These are phyloP conservation scores for Zingel zingel DNA, from an alignment of 2,113 vertebrate genomes.

Conservation along the genomic window DNA sequence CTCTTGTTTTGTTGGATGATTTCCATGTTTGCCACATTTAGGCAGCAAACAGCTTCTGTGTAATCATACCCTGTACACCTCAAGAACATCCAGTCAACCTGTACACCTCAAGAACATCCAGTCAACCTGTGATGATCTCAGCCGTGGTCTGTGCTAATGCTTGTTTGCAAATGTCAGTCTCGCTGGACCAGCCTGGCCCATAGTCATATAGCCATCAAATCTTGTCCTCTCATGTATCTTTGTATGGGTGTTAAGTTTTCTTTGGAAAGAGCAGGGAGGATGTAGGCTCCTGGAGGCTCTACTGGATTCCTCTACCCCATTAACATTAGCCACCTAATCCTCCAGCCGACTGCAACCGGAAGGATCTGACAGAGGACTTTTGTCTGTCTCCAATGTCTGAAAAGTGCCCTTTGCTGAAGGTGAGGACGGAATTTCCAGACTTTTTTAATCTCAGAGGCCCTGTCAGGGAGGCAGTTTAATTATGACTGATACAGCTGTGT, in stretches of 20 bases:
- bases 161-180: slow-evolving; percentile 16
- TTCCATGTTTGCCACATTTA: not conserved
- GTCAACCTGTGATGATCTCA: slow-evolving; percentile 22
- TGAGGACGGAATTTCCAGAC: slow-evolving; percentile 67
- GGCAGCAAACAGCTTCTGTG: slow-evolving; percentile 7
- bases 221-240: slow-evolving; percentile 4
- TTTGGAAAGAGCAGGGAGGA: slow-evolving; percentile 24
- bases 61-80: slow-evolving; percentile 6
- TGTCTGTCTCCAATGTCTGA: slow-evolving; percentile 58
- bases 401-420: slow-evolving; percentile 77
- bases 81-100: slow-evolving; percentile 5
- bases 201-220: slow-evolving; percentile 30
- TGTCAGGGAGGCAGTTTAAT: slow-evolving; percentile 75
- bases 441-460: slow-evolving; percentile 75
- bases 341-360: slow-evolving; percentile 32
- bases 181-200: not conserved
- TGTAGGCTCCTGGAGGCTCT: slow-evolving; percentile 25
- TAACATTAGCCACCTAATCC: slow-evolving; percentile 67
- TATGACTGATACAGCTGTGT: slow-evolving; percentile 70
- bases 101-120: slow-evolving; percentile 1
- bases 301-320: slow-evolving; percentile 52
- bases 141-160: slow-evolving; percentile 7
- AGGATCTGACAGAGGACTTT: slow-evolving; percentile 51
- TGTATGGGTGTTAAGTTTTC: slow-evolving; percentile 25
- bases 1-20: not conserved